A percentile compares a stretch with the other conserved stretches of the same genome.
Evolutionary conservation across 2,113 vertebrate species (phyloP).

Genomic region (Tonatia bakeri): DNA sequence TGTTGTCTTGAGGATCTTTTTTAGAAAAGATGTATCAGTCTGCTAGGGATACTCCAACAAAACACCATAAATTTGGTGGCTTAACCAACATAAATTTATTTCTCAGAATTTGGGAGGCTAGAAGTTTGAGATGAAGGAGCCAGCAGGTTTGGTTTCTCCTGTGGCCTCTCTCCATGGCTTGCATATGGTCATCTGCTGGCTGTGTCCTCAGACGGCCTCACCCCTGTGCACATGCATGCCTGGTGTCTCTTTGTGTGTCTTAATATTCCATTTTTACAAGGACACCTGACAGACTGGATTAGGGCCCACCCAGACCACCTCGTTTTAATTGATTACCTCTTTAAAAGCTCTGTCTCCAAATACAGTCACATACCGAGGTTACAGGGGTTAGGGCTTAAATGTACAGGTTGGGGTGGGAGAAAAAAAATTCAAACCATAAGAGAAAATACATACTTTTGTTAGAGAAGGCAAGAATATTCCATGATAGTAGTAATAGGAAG

Average conservation of each 20-base stretch:
- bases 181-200: not conserved
- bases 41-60: not conserved
- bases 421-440: not conserved
- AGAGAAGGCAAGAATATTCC: not conserved
- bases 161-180: not conserved
- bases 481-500: not conserved
- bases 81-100: not conserved
- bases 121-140: not conserved
- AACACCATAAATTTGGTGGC: not conserved
- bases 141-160: not conserved
- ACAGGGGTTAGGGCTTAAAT: not conserved
- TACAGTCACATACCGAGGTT: not conserved
- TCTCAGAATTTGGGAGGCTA: not conserved
- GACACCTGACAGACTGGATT: not conserved
- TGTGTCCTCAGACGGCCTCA: not conserved
- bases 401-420: not conserved
- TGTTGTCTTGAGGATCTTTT: not conserved
- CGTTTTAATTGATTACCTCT: not conserved
- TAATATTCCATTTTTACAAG: not conserved
- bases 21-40: not conserved
- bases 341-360: not conserved
- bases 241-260: not conserved
- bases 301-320: not conserved
- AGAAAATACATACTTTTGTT: not conserved
- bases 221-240: accelerated